phyloP scores from a whole-genome alignment of 2,113 vertebrate species.

The Plecturocebus donacophilus region DNA sequence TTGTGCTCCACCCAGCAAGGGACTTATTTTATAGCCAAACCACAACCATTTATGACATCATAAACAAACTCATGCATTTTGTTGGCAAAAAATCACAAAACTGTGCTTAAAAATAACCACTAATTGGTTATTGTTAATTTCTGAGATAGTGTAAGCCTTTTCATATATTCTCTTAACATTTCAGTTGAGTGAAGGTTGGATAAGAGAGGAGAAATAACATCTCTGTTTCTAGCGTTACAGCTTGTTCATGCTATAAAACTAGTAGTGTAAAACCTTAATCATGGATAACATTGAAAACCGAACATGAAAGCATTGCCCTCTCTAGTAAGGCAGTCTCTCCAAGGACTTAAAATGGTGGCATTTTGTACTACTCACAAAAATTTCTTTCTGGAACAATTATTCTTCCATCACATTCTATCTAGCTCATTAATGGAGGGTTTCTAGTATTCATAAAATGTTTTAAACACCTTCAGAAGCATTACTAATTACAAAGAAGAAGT shows the following conservation, averaged over 20 bases:
- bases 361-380: not conserved
- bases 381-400: not conserved
- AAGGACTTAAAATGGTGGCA: not conserved
- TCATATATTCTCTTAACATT: not conserved
- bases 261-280: not conserved
- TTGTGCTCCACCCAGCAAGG: not conserved
- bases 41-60: constrained; percentile 41
- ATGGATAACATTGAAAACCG: accelerated
- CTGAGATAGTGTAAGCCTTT: not conserved
- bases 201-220: not conserved
- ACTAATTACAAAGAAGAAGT: not conserved
- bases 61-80: constrained; percentile 50
- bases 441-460: not conserved
- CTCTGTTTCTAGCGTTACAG: not conserved
- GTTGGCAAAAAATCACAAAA: not conserved
- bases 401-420: not conserved
- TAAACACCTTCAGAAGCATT: not conserved
- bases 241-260: not conserved
- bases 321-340: not conserved
- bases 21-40: constrained; percentile 38
- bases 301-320: accelerated
- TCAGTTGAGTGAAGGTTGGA: not conserved
- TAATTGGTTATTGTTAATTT: not conserved
- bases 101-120: not conserved
- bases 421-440: not conserved